A percentile compares a stretch with the other conserved stretches of the same genome.
phyloP scores from a whole-genome alignment of 1,140 invertebrate genomes.

The Arctopsyche grandis region DNA sequence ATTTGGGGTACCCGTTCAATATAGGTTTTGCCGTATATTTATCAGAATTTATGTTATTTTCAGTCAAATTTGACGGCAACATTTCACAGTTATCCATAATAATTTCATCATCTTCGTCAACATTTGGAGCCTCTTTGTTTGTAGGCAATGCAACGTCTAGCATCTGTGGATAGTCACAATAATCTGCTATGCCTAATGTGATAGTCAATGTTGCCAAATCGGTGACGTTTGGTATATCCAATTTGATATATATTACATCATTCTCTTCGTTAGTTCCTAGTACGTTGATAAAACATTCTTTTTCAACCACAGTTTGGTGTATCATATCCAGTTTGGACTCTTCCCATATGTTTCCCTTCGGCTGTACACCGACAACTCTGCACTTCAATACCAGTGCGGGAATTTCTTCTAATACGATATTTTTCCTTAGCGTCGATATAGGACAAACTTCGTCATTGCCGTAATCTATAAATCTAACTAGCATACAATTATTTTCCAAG shows the following conservation, averaged over 20 bases:
- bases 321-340: slow-evolving; percentile 41
- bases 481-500: slow-evolving; percentile 58
- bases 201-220: slow-evolving; percentile 41
- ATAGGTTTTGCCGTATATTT: not conserved
- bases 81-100: slow-evolving; percentile 4
- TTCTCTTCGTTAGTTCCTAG: slow-evolving; percentile 25
- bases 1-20: not conserved
- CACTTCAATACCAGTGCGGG: slow-evolving; percentile 68
- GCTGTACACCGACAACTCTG: slow-evolving; percentile 62
- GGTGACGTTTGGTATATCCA: slow-evolving; percentile 31
- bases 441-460: slow-evolving; percentile 69
- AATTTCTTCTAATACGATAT: slow-evolving; percentile 68
- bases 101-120: not conserved
- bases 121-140: not conserved
- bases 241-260: slow-evolving; percentile 33
- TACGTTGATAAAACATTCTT: slow-evolving; percentile 33
- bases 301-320: slow-evolving; percentile 45
- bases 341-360: slow-evolving; percentile 58
- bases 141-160: not conserved
- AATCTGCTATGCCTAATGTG: slow-evolving; percentile 34
- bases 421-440: slow-evolving; percentile 67
- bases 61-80: not conserved
- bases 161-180: slow-evolving; percentile 1
- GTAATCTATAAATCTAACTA: slow-evolving; percentile 72
- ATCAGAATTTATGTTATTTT: not conserved